phyloP scores from a whole-genome alignment of 1,140 invertebrate genomes.

The Temnothorax nylanderi region DNA sequence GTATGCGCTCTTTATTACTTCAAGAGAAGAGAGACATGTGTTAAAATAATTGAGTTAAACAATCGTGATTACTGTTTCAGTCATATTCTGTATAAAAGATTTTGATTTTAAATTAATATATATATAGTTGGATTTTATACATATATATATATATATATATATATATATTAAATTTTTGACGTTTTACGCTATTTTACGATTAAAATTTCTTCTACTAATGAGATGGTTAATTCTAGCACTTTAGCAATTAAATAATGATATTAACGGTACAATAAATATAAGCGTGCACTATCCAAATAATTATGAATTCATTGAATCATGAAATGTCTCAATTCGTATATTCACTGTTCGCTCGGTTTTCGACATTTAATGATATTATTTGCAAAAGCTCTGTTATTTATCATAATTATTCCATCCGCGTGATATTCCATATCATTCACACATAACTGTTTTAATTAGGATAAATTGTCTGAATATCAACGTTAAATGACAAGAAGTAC shows the following conservation, averaged over 20 bases:
- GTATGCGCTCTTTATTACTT: background rate
- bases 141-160: background rate
- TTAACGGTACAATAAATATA: constrained; percentile 43
- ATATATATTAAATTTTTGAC: constrained; percentile 1
- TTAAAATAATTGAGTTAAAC: too few species aligned
- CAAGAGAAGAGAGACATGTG: background rate
- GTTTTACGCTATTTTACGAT: background rate
- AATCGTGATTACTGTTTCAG: background rate
- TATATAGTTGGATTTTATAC: background rate
- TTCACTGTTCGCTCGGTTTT: constrained; percentile 66
- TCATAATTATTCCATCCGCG: constrained; percentile 37
- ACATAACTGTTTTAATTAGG: constrained; percentile 42
- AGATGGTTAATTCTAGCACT: constrained; percentile 45
- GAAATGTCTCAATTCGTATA: constrained; percentile 54
- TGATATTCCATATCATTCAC: constrained; percentile 40
- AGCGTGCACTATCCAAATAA: constrained; percentile 49
- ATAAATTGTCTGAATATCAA: constrained; percentile 30
- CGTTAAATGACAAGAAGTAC: constrained; percentile 16
- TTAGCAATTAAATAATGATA: constrained; percentile 10
- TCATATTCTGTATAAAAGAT: background rate
- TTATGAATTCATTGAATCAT: constrained; percentile 69
- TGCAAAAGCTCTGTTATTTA: constrained; percentile 51
- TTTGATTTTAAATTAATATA: background rate
- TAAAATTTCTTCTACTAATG: constrained; percentile 29
- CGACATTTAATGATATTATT: constrained; percentile 71